phyloP scores from a whole-genome alignment of 2,797 vertebrate genomes.

The Intellagama lesueurii region DNA sequence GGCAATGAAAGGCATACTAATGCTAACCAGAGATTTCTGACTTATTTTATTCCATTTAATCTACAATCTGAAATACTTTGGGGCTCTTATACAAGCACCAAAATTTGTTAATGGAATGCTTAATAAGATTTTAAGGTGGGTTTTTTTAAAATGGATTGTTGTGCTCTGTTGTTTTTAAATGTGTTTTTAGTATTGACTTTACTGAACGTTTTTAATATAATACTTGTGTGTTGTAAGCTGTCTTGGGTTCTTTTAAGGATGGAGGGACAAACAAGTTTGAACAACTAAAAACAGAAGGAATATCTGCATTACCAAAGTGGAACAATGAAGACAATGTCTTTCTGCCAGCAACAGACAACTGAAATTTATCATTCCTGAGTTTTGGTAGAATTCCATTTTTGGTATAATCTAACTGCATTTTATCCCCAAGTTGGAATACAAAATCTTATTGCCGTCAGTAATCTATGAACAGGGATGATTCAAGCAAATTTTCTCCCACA shows the following conservation, averaged over 20 bases:
- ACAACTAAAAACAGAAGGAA: not conserved
- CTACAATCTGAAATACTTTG: not conserved
- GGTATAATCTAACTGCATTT: not conserved
- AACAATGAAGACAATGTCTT: not conserved
- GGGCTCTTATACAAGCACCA: not conserved
- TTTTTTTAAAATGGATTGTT: too few species aligned
- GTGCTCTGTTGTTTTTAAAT: too few species aligned
- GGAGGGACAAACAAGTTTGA: too few species aligned
- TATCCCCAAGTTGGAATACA: not conserved
- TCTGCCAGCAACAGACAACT: not conserved
- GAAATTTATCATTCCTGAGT: not conserved
- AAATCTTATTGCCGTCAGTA: not conserved
- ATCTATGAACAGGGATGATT: not conserved
- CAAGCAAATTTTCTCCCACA: not conserved
- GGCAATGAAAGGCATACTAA: not conserved
- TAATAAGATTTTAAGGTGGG: not conserved
- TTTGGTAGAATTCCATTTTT: not conserved
- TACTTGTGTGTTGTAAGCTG: too few species aligned
- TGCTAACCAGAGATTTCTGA: not conserved
- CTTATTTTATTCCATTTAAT: not conserved
- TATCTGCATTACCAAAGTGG: not conserved
- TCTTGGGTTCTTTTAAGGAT: too few species aligned
- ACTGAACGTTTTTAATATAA: too few species aligned
- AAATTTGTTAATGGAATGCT: not conserved
- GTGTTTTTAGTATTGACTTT: too few species aligned